phyloP scores from a whole-genome alignment of 2,113 vertebrate genomes.

The Triplophysa dalaica region DNA sequence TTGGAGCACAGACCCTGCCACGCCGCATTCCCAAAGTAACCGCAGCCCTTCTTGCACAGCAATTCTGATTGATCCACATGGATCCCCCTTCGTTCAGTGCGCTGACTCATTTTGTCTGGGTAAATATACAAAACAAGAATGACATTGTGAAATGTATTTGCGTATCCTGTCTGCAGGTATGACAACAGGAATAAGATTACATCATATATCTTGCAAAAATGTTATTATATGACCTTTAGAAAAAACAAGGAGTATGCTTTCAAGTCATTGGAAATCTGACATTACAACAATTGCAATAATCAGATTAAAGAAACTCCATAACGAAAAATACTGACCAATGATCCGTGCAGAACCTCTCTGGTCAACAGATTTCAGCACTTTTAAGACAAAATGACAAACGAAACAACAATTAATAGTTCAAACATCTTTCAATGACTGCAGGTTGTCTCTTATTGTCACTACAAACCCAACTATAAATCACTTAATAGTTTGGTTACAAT shows the following conservation, averaged over 20 bases:
- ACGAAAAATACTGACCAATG: background rate
- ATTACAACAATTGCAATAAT: too few relatives aligned
- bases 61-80: conserved; percentile 96
- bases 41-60: conserved; percentile 96
- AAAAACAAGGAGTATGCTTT: too few relatives aligned
- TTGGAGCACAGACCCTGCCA: conserved; percentile 98
- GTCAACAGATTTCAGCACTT: background rate
- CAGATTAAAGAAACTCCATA: too few relatives aligned
- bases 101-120: conserved; percentile 78
- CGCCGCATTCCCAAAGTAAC: conserved; percentile 93
- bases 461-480: background rate
- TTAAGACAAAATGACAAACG: background rate
- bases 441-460: background rate
- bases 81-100: conserved; percentile 89
- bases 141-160: conserved; percentile 9
- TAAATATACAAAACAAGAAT: background rate
- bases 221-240: too few relatives aligned
- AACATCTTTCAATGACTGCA: background rate
- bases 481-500: background rate
- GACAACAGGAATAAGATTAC: background rate
- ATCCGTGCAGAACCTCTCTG: background rate
- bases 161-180: background rate
- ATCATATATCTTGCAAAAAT: background rate
- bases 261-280: too few relatives aligned
- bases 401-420: too few relatives aligned